These are phyloP conservation scores for Sycophaga agraensis DNA, from an alignment of 1,140 invertebrate species.

Conservation along the genomic window DNA sequence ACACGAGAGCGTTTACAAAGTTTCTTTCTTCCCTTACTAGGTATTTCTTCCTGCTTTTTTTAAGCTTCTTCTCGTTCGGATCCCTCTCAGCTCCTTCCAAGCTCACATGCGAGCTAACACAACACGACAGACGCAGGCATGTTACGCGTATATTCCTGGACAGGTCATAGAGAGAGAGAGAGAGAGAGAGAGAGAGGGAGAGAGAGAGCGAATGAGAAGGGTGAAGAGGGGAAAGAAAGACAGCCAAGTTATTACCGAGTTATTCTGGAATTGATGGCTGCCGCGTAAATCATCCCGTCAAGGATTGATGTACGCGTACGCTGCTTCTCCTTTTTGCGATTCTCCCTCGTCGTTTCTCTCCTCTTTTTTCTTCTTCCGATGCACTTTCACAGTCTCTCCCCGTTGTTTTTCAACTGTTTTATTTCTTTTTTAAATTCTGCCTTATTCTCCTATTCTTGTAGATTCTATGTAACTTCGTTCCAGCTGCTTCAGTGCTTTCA, in stretches of 20 bases:
- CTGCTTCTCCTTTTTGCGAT: constrained; percentile 32
- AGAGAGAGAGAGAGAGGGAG: constrained; percentile 19
- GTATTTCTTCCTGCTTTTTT: constrained; percentile 7
- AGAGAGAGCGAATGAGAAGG: constrained; percentile 18
- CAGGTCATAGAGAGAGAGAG: background rate
- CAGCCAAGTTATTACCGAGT: constrained; percentile 48
- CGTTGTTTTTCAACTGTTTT: constrained; percentile 18
- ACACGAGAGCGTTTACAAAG: constrained; percentile 13
- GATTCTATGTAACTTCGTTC: background rate
- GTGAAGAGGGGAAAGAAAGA: constrained; percentile 15
- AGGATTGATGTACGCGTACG: constrained; percentile 44
- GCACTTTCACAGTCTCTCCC: constrained; percentile 28
- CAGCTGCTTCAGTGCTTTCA: constrained; percentile 7
- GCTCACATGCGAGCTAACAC: constrained; percentile 3
- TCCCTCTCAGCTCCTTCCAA: constrained; percentile 8
- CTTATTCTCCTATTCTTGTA: constrained; percentile 16
- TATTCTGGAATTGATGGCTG: constrained; percentile 49
- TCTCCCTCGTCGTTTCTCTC: constrained; percentile 27
- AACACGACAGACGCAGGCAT: background rate
- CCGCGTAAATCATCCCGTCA: constrained; percentile 48
- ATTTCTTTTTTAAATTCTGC: constrained; percentile 18
- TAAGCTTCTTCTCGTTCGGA: too few relatives aligned
- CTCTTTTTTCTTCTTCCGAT: constrained; percentile 16
- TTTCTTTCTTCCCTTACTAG: constrained; percentile 11
- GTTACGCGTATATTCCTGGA: too few relatives aligned